phyloP scores from a whole-genome alignment of 2,797 vertebrate species.

The Tinamus major region DNA sequence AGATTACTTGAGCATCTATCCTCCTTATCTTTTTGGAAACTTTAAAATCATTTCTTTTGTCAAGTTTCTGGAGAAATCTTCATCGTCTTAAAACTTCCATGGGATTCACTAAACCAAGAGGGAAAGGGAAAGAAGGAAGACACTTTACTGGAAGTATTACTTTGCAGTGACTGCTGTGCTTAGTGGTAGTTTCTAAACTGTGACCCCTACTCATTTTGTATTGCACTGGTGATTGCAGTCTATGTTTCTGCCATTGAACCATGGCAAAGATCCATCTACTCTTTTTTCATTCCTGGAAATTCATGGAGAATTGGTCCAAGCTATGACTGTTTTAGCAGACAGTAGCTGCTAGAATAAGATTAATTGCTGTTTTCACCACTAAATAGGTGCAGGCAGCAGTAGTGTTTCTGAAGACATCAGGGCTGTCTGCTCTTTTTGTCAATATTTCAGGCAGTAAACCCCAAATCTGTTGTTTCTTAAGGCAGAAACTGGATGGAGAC shows the following conservation, averaged over 20 bases:
- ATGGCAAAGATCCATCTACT: not conserved
- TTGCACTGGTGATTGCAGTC: not conserved
- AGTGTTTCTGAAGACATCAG: not conserved
- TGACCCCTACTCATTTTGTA: not conserved
- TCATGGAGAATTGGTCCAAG: not conserved
- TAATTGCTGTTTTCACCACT: not conserved
- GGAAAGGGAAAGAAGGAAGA: not conserved
- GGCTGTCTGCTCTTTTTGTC: not conserved
- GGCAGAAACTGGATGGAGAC: not conserved
- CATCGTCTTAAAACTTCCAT: conserved; percentile 12
- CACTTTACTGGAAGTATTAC: not conserved
- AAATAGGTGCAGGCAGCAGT: not conserved
- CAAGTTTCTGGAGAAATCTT: conserved; percentile 35
- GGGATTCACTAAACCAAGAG: not conserved
- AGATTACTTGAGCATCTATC: not conserved
- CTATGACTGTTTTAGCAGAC: not conserved
- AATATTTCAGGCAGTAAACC: not conserved
- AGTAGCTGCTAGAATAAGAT: not conserved
- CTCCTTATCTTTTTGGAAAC: conserved; percentile 32
- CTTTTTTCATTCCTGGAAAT: not conserved
- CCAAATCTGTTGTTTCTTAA: not conserved
- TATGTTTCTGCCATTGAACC: not conserved
- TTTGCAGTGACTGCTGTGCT: not conserved
- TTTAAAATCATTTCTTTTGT: conserved; percentile 8
- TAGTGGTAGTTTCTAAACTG: not conserved